Evolutionary conservation across 2,113 vertebrate species (phyloP).

Genomic region (Dolichotis patagonum): DNA sequence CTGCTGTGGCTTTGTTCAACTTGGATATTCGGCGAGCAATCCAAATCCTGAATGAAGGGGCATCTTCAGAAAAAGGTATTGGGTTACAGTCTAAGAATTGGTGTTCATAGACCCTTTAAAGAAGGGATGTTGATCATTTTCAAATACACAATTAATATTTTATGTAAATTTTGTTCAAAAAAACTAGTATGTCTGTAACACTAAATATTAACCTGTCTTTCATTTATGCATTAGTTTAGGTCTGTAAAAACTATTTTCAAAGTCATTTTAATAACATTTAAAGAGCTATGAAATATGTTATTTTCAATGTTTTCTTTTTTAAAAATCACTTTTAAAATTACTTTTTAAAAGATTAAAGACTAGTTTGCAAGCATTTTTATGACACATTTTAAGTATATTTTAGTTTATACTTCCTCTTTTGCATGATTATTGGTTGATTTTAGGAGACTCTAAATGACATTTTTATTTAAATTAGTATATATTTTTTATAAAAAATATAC

Average conservation of each 20-base stretch:
- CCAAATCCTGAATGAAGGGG: slow-evolving; percentile 97
- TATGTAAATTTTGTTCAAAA: slow-evolving; percentile 21
- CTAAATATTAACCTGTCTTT: slow-evolving; percentile 11
- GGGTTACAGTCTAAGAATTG: background rate
- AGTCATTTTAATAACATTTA: slow-evolving; percentile 7
- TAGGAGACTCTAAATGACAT: background rate
- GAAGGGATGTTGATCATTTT: slow-evolving; percentile 24
- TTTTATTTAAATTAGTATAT: slow-evolving; percentile 37
- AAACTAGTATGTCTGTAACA: background rate
- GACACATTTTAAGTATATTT: slow-evolving; percentile 17
- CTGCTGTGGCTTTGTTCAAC: slow-evolving; percentile 97
- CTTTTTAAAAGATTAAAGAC: slow-evolving; percentile 12
- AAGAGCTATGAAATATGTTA: background rate
- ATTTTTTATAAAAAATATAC: slow-evolving; percentile 20
- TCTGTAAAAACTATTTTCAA: slow-evolving; percentile 26
- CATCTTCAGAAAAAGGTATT: slow-evolving; percentile 93
- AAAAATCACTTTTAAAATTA: slow-evolving; percentile 13
- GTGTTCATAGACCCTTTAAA: background rate
- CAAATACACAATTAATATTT: background rate
- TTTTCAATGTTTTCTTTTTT: slow-evolving; percentile 3
- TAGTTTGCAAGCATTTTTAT: slow-evolving; percentile 46
- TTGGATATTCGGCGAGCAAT: slow-evolving; percentile 97
- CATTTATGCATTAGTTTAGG: slow-evolving; percentile 9
- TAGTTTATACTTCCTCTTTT: slow-evolving; percentile 31
- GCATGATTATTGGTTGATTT: slow-evolving; percentile 16